phyloP scores from a whole-genome alignment of 1,140 invertebrate genomes.

The Drosophila ercepeae region DNA sequence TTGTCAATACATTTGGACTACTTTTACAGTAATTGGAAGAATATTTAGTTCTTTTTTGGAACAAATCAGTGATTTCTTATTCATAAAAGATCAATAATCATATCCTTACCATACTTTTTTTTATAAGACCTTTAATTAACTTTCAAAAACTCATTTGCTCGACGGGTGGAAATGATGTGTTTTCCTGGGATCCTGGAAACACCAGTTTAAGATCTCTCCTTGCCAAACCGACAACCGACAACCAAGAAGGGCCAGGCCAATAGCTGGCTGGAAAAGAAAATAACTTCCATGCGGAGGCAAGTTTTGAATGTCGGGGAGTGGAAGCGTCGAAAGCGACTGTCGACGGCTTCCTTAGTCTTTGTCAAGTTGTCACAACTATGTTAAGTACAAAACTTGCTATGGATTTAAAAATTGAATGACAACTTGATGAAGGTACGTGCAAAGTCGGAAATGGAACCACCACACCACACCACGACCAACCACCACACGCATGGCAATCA shows the following conservation, averaged over 20 bases:
- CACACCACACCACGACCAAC: too few species aligned
- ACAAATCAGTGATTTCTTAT: too few species aligned
- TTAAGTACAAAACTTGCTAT: constrained; percentile 82
- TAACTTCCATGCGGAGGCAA: constrained; percentile 46
- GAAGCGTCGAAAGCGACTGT: constrained; percentile 42
- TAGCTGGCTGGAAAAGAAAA: constrained; percentile 2
- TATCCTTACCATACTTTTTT: neutral
- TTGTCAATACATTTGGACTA: too few species aligned
- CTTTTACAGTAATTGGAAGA: too few species aligned
- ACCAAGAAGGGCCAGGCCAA: neutral
- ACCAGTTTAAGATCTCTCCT: constrained; percentile 24
- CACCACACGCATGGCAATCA: constrained; percentile 51
- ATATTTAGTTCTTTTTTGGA: too few species aligned
- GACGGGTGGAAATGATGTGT: constrained; percentile 25
- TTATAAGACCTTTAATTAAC: constrained; percentile 26
- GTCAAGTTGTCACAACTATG: constrained; percentile 81
- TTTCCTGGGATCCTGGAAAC: constrained; percentile 2
- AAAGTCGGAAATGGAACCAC: constrained; percentile 78
- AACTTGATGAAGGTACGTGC: constrained; percentile 82
- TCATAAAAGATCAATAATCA: too few species aligned
- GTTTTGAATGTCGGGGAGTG: constrained; percentile 62
- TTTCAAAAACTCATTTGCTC: constrained; percentile 7
- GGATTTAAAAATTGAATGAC: constrained; percentile 83
- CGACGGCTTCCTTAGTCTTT: constrained; percentile 66
- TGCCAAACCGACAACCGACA: neutral